Evolutionary conservation across 2,888 invertebrate species (phyloP).

Genomic region (Agonum fuliginosum): DNA sequence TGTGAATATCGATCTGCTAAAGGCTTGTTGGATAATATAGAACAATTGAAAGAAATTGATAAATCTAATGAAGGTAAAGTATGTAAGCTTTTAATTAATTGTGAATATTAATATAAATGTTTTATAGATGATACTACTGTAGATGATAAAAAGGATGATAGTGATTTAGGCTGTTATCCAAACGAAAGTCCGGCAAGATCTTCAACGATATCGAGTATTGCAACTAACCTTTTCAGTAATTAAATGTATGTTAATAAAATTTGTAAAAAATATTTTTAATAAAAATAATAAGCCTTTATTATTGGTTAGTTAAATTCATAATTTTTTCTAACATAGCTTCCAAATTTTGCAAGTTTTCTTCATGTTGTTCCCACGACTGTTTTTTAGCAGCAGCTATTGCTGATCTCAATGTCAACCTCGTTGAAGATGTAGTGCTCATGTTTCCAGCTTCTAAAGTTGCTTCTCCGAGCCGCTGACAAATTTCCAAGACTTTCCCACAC

Average conservation of each 20-base stretch:
- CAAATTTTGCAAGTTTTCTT: constrained; percentile 68
- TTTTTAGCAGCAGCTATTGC: constrained; percentile 72
- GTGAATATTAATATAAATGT: neutral
- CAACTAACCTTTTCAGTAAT: no score
- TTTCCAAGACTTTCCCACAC: constrained; percentile 78
- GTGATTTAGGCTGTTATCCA: constrained; percentile 54
- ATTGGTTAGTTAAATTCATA: constrained; percentile 50
- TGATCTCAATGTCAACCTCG: constrained; percentile 68
- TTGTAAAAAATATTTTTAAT: constrained; percentile 12
- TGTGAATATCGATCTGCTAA: constrained; percentile 29
- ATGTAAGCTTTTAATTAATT: neutral
- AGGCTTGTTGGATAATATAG: constrained; percentile 43
- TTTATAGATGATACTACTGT: neutral
- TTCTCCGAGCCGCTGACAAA: constrained; percentile 78
- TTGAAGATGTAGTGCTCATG: constrained; percentile 67
- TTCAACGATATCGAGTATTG: no score
- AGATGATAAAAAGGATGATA: constrained; percentile 16
- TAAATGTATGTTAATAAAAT: neutral
- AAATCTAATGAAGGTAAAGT: constrained; percentile 20
- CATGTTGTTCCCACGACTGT: constrained; percentile 69
- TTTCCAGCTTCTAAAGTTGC: constrained; percentile 74
- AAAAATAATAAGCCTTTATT: neutral
- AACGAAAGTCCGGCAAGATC: constrained; percentile 12
- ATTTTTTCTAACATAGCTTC: constrained; percentile 67
- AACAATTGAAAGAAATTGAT: constrained; percentile 46